These are phyloP conservation scores for Paedocypris sp. DNA, from an alignment of 2,113 vertebrate genomes.

Conservation along the genomic window DNA sequence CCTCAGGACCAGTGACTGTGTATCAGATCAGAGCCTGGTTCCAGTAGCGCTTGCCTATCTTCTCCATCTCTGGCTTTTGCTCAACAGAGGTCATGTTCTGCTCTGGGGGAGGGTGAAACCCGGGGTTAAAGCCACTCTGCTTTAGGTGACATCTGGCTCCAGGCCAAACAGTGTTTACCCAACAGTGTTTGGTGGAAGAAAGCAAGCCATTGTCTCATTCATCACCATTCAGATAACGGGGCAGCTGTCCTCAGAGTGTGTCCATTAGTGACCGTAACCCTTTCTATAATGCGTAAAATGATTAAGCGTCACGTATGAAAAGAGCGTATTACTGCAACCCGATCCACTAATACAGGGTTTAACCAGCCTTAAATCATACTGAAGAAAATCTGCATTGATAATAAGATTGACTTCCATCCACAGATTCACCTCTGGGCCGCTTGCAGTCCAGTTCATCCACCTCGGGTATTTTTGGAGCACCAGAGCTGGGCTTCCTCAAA, in stretches of 20 bases:
- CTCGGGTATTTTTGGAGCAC: constrained; percentile 72
- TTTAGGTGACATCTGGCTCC: constrained; percentile 30
- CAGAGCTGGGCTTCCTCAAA: constrained; percentile 74
- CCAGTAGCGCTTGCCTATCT: neutral
- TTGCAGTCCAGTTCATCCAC: constrained; percentile 64
- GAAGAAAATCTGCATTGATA: neutral
- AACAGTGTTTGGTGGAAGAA: constrained; percentile 22
- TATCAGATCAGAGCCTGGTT: too few species aligned
- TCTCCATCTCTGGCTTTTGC: neutral
- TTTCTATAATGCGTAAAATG: neutral
- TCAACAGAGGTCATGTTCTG: constrained; percentile 9
- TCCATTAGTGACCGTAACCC: neutral
- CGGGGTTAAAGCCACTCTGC: constrained; percentile 1
- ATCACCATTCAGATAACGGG: neutral
- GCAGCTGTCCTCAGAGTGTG: constrained; percentile 9
- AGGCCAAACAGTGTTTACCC: constrained; percentile 24
- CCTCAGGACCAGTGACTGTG: too few species aligned
- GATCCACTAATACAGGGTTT: neutral
- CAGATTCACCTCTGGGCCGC: constrained; percentile 77
- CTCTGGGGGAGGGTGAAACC: neutral
- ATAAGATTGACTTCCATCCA: constrained; percentile 23
- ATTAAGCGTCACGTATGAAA: neutral
- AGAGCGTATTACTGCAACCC: neutral
- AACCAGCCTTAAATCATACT: neutral
- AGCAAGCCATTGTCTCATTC: constrained; percentile 20